Percentiles rank a stretch among this genome's conserved stretches.
phyloP scores from a whole-genome alignment of 2,113 vertebrate genomes.

The Tachuris rubrigastra region DNA sequence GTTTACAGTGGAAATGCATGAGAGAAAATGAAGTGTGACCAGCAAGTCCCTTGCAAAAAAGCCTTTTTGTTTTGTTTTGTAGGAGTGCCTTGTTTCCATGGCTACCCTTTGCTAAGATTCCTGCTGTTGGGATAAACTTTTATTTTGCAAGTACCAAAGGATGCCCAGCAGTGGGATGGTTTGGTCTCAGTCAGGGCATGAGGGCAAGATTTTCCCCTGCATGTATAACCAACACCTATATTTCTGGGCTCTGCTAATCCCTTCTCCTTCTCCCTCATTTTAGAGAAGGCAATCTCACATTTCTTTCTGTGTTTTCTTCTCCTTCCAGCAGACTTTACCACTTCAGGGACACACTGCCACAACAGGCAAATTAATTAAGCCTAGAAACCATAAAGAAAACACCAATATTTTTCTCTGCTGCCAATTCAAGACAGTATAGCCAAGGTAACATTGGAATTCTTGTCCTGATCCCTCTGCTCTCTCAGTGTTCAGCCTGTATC shows the following conservation, averaged over 20 bases:
- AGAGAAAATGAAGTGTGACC: neutral
- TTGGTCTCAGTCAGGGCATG: neutral
- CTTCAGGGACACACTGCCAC: neutral
- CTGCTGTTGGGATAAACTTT: neutral
- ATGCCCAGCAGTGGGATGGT: neutral
- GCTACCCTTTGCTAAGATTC: neutral
- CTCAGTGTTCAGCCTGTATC: neutral
- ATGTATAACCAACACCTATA: neutral
- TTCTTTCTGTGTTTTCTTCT: neutral
- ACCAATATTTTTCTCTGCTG: neutral
- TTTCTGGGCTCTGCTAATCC: neutral
- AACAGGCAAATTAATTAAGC: neutral
- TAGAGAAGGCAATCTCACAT: neutral
- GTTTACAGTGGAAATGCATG: neutral
- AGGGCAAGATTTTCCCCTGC: neutral
- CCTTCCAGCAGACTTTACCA: neutral
- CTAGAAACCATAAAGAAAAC: neutral
- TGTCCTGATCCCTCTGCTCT: neutral
- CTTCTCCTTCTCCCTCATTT: neutral
- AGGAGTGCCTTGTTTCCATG: neutral
- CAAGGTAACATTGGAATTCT: neutral
- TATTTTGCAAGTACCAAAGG: neutral
- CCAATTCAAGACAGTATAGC: neutral
- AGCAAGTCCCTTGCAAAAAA: neutral
- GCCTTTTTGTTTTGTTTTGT: too few relatives aligned